phyloP scores from a whole-genome alignment of 2,797 vertebrate genomes.

The Meriones psammophilus region DNA sequence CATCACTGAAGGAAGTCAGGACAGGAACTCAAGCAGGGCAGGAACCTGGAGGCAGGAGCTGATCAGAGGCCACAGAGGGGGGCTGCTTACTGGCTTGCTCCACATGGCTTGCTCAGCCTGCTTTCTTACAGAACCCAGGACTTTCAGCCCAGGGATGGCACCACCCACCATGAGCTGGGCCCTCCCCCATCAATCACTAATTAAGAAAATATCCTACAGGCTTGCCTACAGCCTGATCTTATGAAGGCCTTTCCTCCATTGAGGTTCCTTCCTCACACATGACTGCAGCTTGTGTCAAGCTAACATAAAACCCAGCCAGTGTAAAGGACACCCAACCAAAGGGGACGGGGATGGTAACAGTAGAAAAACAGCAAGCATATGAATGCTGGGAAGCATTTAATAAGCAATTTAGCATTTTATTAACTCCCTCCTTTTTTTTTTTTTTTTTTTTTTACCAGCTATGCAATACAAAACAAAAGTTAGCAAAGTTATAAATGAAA shows the following conservation, averaged over 20 bases:
- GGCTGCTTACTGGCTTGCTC: neutral
- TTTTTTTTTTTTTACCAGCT: neutral
- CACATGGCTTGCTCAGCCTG: neutral
- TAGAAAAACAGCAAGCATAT: neutral
- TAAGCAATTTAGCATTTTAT: slow-evolving; percentile 47
- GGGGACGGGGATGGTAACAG: neutral
- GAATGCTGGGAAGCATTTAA: slow-evolving; percentile 37
- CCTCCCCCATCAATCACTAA: neutral
- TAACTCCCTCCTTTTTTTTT: neutral
- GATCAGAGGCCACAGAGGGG: neutral
- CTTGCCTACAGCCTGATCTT: neutral
- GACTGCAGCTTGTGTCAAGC: neutral
- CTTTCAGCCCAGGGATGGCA: neutral
- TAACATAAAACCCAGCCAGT: neutral
- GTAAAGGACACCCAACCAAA: neutral
- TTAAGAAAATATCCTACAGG: neutral
- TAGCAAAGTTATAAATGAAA: slow-evolving; percentile 4
- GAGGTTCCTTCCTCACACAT: neutral
- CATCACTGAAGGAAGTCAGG: neutral
- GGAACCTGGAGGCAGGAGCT: neutral
- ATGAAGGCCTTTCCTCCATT: neutral
- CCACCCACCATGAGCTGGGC: neutral
- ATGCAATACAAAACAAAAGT: neutral
- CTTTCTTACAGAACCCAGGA: neutral
- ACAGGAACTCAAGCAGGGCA: neutral